Conservation (phyloP, 2,797 vertebrate species). For the Mus minutoides region DNA sequence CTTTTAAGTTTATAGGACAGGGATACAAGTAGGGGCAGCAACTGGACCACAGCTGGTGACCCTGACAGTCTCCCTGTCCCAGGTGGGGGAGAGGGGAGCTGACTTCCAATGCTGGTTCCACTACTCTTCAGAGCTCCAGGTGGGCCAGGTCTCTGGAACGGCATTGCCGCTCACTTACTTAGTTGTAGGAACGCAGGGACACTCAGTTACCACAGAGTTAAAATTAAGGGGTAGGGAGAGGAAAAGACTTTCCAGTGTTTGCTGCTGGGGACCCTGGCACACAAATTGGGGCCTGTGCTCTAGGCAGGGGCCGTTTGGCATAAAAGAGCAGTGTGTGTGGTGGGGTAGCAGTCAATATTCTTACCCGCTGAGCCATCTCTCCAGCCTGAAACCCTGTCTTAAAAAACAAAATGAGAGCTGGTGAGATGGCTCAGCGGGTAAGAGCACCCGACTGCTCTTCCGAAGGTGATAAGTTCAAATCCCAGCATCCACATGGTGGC, state of each 20-base stretch:
- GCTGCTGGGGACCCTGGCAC: conserved; percentile 79
- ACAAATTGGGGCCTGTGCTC: conserved; percentile 64
- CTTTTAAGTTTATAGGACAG: conserved; percentile 59
- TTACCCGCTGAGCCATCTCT: too few relatives aligned
- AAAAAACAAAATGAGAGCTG: not conserved
- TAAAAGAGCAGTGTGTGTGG: conserved; percentile 82
- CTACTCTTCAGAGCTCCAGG: conserved; percentile 54
- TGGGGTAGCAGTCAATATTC: too few relatives aligned
- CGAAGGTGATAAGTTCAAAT: too few relatives aligned
- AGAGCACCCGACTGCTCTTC: too few relatives aligned
- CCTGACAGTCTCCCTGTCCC: conserved; percentile 34
- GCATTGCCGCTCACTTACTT: conserved; percentile 77
- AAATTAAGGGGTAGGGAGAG: conserved; percentile 72
- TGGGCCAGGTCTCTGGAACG: conserved; percentile 71
- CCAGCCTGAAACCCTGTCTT: too few relatives aligned
- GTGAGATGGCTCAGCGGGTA: too few relatives aligned
- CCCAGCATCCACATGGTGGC: too few relatives aligned
- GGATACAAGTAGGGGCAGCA: not conserved
- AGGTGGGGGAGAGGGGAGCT: not conserved
- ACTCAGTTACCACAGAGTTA: conserved; percentile 81
- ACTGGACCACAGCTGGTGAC: conserved; percentile 52
- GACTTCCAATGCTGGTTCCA: conserved; percentile 14
- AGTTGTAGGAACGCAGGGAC: conserved; percentile 74
- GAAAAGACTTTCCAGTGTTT: conserved; percentile 81
- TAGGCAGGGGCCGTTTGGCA: conserved; percentile 78